Evolutionary conservation across 2,797 vertebrate genomes (phyloP).

Genomic region (Enteromius paludinosus): DNA sequence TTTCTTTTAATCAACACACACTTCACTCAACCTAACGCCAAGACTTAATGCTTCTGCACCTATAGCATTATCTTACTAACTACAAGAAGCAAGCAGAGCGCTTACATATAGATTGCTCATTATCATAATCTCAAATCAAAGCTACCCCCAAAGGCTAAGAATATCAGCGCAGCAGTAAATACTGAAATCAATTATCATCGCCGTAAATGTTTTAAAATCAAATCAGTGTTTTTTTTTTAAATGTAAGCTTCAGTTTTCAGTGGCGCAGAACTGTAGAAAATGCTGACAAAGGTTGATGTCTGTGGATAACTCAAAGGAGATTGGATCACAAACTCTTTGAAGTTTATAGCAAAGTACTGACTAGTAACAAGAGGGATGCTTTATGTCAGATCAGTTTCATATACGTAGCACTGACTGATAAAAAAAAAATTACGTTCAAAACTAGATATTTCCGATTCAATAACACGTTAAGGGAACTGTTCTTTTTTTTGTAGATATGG

Average conservation of each 20-base stretch:
- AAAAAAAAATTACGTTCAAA: not conserved
- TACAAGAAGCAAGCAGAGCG: not conserved
- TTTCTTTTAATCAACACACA: slow-evolving; percentile 17
- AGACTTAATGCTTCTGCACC: slow-evolving; percentile 2
- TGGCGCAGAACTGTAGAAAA: slow-evolving; percentile 8
- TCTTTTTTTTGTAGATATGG: not conserved
- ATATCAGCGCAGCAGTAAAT: slow-evolving; percentile 37
- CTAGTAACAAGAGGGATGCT: slow-evolving; percentile 4
- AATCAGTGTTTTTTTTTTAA: slow-evolving; percentile 48
- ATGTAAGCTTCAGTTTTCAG: slow-evolving; percentile 22
- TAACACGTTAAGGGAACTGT: not conserved
- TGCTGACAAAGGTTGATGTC: slow-evolving; percentile 46
- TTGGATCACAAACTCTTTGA: slow-evolving; percentile 50
- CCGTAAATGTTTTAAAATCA: slow-evolving; percentile 41
- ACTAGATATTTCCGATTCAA: not conserved
- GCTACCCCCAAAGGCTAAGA: slow-evolving; percentile 36
- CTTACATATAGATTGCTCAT: slow-evolving; percentile 39
- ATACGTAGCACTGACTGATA: slow-evolving; percentile 27
- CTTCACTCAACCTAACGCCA: not conserved
- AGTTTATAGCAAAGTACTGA: slow-evolving; percentile 26
- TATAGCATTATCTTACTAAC: slow-evolving; percentile 1
- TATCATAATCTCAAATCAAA: slow-evolving; percentile 46
- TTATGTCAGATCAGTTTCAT: slow-evolving; percentile 30
- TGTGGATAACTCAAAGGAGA: slow-evolving; percentile 31
- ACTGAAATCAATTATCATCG: slow-evolving; percentile 39